Base-by-base conservation (phyloP, 1,140 invertebrate species). In the Magallana angulata region DNA sequence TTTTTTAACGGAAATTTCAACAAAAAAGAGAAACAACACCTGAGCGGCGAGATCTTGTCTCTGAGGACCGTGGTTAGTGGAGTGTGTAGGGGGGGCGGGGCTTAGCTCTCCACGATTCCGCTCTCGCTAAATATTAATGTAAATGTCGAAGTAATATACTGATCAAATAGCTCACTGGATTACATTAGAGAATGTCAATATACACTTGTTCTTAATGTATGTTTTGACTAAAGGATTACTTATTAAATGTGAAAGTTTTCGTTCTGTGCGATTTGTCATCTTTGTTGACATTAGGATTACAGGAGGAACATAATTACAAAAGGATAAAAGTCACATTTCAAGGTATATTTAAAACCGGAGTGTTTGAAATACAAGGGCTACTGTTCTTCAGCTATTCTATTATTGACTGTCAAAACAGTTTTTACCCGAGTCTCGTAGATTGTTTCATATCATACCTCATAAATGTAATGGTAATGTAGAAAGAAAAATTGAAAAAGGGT, bases 171-270 rank as follows among this genome's bases (percentile, higher is more conserved):
- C 68, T 76, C 68, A 30, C 68, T 76, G 68, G 68, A 76, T 76
- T 30, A 76, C 68, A 76, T 76, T 30, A 36, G 68, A 11, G 68
- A 76, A 76, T 76, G 68, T 76, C 68, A 76, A 76, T 76, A 76
- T 76, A 82, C 81, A 82, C 48, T 58, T 82, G 57, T 82, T 57
- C 57, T 82, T 82, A 82, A 84, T 84, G 82, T 84, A 84, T 84
- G 82, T 84, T 84, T 84, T 84, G 82, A 62, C 82, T 84, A 84
- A 62, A n/a, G 82, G 82, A 84, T 84, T 84, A 84, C 57, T 58
- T 62, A 84, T 59, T 84, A 58, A 84, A 84, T 84, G 82, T 84
- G 24, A 60, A 84, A 84, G 57, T 84, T 84, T 84, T 60, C 57
- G 6, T 62, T 30, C 24, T 84, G 57, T 58, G 57, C 18, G 82